Evolutionary conservation across 2,888 invertebrate genomes (phyloP).

Genomic region (Noctua comes): DNA sequence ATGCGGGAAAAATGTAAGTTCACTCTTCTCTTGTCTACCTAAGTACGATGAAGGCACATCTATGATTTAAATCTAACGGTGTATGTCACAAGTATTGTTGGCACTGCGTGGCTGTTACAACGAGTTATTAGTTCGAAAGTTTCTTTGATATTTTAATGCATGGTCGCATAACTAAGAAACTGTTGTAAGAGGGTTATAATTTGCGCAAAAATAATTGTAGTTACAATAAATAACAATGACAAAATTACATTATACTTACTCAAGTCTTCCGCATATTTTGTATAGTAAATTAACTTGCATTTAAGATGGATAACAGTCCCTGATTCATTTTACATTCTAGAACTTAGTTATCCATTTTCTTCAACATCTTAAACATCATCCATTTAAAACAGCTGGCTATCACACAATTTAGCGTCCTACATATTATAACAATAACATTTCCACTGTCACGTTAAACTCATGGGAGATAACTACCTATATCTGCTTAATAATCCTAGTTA

Average conservation of each 20-base stretch:
- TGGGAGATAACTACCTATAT: not conserved
- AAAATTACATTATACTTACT: slow-evolving; percentile 4
- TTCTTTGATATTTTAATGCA: slow-evolving; percentile 42
- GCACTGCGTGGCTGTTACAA: slow-evolving; percentile 16
- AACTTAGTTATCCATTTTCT: slow-evolving; percentile 12
- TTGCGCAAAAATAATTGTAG: slow-evolving; percentile 9
- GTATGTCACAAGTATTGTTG: slow-evolving; percentile 40
- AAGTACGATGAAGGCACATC: not conserved
- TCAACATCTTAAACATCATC: no score
- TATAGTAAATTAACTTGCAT: not conserved
- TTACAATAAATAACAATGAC: slow-evolving; percentile 12
- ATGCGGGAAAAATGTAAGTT: not conserved
- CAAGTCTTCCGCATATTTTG: not conserved
- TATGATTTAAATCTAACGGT: not conserved
- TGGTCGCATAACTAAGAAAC: slow-evolving; percentile 38
- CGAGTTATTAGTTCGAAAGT: slow-evolving; percentile 37
- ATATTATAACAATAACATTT: not conserved
- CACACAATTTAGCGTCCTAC: not conserved
- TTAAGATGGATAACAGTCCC: slow-evolving; percentile 23
- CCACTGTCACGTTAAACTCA: not conserved
- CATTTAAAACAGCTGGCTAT: not conserved
- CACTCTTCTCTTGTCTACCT: not conserved
- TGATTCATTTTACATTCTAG: slow-evolving; percentile 2
- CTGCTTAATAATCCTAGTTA: not conserved
- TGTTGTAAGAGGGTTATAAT: slow-evolving; percentile 26